A percentile compares a stretch with the other conserved stretches of the same genome.
Evolutionary conservation across 1,140 invertebrate genomes (phyloP).

Genomic region (Whitmania pigra): DNA sequence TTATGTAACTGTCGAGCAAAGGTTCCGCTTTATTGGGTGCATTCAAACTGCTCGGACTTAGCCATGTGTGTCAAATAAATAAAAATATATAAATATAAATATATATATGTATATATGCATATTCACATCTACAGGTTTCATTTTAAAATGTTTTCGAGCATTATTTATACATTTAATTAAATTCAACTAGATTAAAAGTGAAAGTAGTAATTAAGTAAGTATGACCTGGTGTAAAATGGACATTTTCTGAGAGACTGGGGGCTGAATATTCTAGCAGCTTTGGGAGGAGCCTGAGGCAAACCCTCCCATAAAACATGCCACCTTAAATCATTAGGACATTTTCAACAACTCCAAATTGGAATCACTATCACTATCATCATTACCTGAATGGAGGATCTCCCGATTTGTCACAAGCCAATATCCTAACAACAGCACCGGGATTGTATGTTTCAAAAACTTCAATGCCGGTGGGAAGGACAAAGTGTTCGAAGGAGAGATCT

Average conservation of each 20-base stretch:
- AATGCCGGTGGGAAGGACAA: constrained; percentile 62
- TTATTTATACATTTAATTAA: too few relatives aligned
- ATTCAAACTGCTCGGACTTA: too few relatives aligned
- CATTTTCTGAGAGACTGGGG: background rate
- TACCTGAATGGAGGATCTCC: too few relatives aligned
- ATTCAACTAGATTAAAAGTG: constrained; percentile 26
- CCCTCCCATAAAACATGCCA: constrained; percentile 34
- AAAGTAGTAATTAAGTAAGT: constrained; percentile 7
- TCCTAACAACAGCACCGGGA: constrained; percentile 68
- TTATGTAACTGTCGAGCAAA: constrained; percentile 48
- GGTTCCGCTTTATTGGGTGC: too few relatives aligned
- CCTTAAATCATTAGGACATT: constrained; percentile 28
- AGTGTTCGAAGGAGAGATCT: constrained; percentile 52
- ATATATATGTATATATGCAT: too few relatives aligned
- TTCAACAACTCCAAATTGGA: too few relatives aligned
- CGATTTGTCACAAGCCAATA: constrained; percentile 53
- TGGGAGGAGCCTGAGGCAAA: background rate
- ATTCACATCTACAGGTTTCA: too few relatives aligned
- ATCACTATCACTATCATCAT: too few relatives aligned
- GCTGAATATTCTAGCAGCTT: background rate
- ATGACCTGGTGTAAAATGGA: too few relatives aligned
- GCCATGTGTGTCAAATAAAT: too few relatives aligned
- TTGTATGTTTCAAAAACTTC: constrained; percentile 78
- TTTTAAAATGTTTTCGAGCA: too few relatives aligned
- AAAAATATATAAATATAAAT: too few relatives aligned